Conservation (phyloP, 2,888 invertebrate species). For the Polydrusus tereticollis region DNA sequence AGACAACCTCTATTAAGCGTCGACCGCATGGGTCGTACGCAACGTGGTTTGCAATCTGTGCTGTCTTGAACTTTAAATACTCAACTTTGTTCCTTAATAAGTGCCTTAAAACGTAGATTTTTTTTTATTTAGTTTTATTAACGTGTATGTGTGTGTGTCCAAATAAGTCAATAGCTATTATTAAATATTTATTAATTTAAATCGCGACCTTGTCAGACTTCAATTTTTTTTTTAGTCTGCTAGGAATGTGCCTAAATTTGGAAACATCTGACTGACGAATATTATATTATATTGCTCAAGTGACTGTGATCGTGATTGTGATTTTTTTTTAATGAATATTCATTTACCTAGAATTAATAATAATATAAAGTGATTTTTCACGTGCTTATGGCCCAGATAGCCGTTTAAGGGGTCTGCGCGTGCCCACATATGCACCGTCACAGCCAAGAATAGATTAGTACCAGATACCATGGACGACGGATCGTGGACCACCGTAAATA, state of each 20-base stretch:
- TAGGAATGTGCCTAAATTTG: conserved; percentile 43
- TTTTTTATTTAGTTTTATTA: conserved; percentile 10
- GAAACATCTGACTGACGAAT: conserved; percentile 18
- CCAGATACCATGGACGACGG: conserved; percentile 54
- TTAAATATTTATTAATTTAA: conserved; percentile 8
- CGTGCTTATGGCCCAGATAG: conserved; percentile 46
- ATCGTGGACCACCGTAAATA: conserved; percentile 54
- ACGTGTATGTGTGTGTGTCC: background rate
- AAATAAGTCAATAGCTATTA: background rate
- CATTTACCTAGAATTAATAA: background rate
- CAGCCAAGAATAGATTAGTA: conserved; percentile 62
- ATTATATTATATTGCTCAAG: conserved; percentile 32
- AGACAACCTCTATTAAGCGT: conserved; percentile 65
- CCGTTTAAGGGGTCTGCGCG: conserved; percentile 49
- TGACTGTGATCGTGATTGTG: conserved; percentile 42
- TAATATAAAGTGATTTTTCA: conserved; percentile 31
- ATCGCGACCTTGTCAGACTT: conserved; percentile 16
- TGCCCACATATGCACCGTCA: conserved; percentile 57
- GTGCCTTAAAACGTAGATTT: conserved; percentile 27
- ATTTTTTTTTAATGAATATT: conserved; percentile 22
- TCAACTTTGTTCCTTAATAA: conserved; percentile 34
- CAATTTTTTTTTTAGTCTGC: background rate
- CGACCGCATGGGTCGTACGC: conserved; percentile 69
- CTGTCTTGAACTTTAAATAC: conserved; percentile 16
- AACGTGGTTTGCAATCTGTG: conserved; percentile 59